Evolutionary conservation across 2,113 vertebrate genomes (phyloP).

Genomic region (Hippopotamus amphibius): DNA sequence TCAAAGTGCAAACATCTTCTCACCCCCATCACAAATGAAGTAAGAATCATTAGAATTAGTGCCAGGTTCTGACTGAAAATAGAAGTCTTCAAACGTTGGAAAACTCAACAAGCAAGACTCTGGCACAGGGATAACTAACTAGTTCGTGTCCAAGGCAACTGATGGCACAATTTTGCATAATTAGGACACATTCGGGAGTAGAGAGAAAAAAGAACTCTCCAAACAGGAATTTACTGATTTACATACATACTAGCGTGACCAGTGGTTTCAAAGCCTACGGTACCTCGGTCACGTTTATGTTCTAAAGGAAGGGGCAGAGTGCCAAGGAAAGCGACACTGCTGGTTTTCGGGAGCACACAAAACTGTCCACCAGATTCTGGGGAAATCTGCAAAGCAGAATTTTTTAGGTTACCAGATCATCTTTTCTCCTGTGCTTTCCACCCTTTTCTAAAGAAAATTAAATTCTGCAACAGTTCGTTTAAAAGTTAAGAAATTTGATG

Average conservation of each 20-base stretch:
- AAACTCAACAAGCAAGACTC: not conserved
- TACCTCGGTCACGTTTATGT: not conserved
- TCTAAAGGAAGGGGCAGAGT: not conserved
- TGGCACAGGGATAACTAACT: not conserved
- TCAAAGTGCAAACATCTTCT: not conserved
- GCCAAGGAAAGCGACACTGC: not conserved
- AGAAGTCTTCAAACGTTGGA: conserved; percentile 27
- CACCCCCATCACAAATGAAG: not conserved
- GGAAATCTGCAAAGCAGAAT: not conserved
- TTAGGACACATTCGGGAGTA: conserved; percentile 16
- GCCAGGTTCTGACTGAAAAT: conserved; percentile 24
- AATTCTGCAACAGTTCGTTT: conserved; percentile 49
- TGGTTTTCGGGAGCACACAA: not conserved
- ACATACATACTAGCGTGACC: conserved; percentile 26
- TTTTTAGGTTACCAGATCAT: conserved; percentile 26
- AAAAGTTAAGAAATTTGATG: conserved; percentile 62
- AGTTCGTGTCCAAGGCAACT: not conserved
- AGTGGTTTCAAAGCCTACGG: not conserved
- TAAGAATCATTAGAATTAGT: conserved; percentile 7
- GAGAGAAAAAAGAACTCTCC: not conserved
- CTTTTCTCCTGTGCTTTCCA: conserved; percentile 6
- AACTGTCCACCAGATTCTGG: not conserved
- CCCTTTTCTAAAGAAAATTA: conserved; percentile 61
- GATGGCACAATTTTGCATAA: not conserved
- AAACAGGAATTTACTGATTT: conserved; percentile 40